A percentile compares a stretch with the other conserved stretches of the same genome.
Evolutionary conservation across 92 coral and sea anemone genomes (phyloP).

Genomic region (Epizoanthus illoricatus): DNA sequence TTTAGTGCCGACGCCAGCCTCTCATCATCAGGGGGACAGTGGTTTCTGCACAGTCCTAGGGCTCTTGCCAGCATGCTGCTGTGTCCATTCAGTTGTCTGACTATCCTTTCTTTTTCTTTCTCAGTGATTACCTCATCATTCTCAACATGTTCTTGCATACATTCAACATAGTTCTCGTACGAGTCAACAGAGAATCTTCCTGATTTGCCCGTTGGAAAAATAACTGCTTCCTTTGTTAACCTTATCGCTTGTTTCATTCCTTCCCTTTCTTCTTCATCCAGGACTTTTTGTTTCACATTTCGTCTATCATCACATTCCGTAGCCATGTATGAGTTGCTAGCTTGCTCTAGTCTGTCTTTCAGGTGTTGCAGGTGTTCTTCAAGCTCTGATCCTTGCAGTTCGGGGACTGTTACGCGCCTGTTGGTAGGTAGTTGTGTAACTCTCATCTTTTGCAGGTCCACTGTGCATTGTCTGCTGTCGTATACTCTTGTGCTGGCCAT

Average conservation of each 20-base stretch:
- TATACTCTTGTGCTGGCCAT: neutral
- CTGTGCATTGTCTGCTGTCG: too few relatives aligned
- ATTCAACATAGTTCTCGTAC: neutral
- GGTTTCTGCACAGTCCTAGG: neutral
- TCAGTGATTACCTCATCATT: neutral
- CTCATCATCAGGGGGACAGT: neutral
- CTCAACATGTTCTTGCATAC: neutral
- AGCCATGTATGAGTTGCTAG: constrained; percentile 5
- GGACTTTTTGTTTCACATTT: constrained; percentile 1
- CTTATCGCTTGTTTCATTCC: neutral
- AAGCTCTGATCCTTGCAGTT: constrained; percentile 11
- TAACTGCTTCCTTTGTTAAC: constrained; percentile 8
- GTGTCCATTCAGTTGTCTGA: neutral
- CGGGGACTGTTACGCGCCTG: neutral
- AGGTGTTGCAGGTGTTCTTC: constrained; percentile 17
- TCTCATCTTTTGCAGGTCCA: neutral
- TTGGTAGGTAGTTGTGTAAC: constrained; percentile 5
- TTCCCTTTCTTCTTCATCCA: neutral
- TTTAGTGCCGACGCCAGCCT: neutral
- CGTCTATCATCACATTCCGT: constrained; percentile 1
- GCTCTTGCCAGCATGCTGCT: neutral
- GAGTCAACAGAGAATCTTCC: neutral
- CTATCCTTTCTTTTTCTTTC: neutral
- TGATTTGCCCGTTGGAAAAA: constrained; percentile 28
- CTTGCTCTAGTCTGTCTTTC: neutral